phyloP scores from a whole-genome alignment of 1,140 invertebrate species.

The Grapholita molesta region DNA sequence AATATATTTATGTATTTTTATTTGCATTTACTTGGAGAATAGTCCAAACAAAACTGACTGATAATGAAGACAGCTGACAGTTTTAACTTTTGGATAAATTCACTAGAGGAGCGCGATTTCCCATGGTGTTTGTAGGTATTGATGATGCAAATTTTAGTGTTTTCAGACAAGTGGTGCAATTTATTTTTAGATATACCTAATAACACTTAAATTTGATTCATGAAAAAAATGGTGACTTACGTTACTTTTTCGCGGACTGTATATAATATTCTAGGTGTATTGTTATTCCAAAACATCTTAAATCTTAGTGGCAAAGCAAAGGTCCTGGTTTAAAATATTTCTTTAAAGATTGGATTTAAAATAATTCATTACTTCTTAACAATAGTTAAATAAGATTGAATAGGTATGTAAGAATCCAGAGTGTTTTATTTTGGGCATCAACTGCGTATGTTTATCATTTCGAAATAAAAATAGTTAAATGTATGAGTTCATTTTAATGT shows the following conservation, averaged over 20 bases:
- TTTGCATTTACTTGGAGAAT: background rate
- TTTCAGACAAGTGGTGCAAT: too few species aligned
- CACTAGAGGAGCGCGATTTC: too few species aligned
- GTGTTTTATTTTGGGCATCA: background rate
- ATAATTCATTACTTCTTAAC: background rate
- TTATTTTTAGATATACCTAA: too few species aligned
- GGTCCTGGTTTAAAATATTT: background rate
- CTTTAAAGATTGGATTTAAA: background rate
- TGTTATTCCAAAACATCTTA: background rate
- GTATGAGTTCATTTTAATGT: slow-evolving; percentile 25
- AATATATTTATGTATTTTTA: background rate
- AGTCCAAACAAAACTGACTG: background rate
- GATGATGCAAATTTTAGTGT: too few species aligned
- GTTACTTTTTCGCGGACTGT: too few species aligned
- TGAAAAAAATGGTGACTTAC: too few species aligned
- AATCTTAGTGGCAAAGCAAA: background rate
- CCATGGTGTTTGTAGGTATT: too few species aligned
- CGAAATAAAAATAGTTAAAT: slow-evolving; percentile 18
- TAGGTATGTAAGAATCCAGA: background rate
- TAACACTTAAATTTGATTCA: too few species aligned
- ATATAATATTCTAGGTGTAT: too few species aligned
- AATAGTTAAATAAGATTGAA: background rate
- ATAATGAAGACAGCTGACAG: background rate
- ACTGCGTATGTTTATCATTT: background rate
- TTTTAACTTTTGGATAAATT: too few species aligned